Conservation (phyloP, 2,113 vertebrate genomes). For the Colaptes auratus region DNA sequence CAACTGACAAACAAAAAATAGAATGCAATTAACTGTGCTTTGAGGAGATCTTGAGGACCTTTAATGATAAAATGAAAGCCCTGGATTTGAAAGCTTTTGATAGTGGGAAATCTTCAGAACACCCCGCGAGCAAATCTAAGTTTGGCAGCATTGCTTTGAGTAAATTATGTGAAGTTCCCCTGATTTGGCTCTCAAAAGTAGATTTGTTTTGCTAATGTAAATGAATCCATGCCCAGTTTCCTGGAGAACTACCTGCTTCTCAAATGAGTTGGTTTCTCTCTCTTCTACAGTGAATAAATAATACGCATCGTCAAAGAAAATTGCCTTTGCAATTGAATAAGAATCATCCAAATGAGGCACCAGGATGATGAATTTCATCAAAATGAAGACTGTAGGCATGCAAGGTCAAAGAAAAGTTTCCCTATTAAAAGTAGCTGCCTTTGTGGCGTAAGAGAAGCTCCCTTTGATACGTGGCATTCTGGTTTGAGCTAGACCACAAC, state of each 20-base stretch:
- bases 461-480: neutral
- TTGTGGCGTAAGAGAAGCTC: neutral
- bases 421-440: neutral
- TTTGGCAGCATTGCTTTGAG: neutral
- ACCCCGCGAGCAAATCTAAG: neutral
- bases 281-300: constrained; percentile 52
- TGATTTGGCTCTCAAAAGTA: constrained; percentile 16
- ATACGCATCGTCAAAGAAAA: constrained; percentile 70
- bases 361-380: constrained; percentile 58
- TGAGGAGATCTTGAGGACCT: neutral
- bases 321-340: constrained; percentile 63
- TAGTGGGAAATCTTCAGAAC: neutral
- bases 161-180: constrained; percentile 8
- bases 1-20: neutral
- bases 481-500: too few relatives aligned
- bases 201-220: constrained; percentile 60
- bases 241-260: constrained; percentile 32
- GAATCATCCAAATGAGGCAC: constrained; percentile 57
- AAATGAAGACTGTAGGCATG: constrained; percentile 23
- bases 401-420: constrained; percentile 63
- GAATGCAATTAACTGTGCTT: neutral
- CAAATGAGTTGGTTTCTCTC: constrained; percentile 43
- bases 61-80: neutral
- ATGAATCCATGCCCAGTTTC: constrained; percentile 53
- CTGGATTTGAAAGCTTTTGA: neutral